Conservation (phyloP, 2,888 invertebrate genomes). For the Drosophila pullipes region DNA sequence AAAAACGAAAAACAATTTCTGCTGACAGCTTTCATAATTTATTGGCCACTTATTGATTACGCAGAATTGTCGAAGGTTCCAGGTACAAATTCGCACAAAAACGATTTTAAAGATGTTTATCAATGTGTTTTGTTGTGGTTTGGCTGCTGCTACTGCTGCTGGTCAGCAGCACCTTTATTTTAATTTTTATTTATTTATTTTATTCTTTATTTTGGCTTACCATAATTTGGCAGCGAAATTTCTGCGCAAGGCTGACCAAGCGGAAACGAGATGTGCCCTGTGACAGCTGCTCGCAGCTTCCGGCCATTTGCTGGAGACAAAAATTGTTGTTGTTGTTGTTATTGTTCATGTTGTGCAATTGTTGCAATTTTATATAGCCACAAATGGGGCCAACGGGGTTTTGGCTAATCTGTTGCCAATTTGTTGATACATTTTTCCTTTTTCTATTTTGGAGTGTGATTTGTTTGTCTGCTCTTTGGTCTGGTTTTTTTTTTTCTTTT, state of each 20-base stretch:
- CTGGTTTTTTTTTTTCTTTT: constrained; percentile 3
- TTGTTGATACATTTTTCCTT: constrained; percentile 54
- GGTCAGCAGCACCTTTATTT: background rate
- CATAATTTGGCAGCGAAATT: constrained; percentile 37
- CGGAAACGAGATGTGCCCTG: constrained; percentile 66
- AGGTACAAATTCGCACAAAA: constrained; percentile 23
- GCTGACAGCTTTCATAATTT: constrained; percentile 77
- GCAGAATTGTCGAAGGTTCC: constrained; percentile 14
- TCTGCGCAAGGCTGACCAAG: constrained; percentile 55
- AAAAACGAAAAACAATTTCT: constrained; percentile 39
- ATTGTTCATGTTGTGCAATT: constrained; percentile 47
- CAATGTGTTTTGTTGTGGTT: constrained; percentile 20
- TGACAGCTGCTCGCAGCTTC: constrained; percentile 55
- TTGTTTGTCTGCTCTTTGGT: constrained; percentile 1
- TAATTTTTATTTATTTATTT: background rate
- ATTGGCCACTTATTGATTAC: constrained; percentile 77
- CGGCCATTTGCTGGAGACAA: constrained; percentile 45
- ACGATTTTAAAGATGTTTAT: constrained; percentile 49
- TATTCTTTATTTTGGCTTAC: constrained; percentile 2
- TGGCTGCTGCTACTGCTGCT: background rate
- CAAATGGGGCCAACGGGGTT: constrained; percentile 70
- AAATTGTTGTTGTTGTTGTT: constrained; percentile 15
- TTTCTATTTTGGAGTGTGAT: background rate
- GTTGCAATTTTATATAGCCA: constrained; percentile 75
- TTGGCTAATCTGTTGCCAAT: constrained; percentile 73